phyloP scores from a whole-genome alignment of 1,140 invertebrate species.

The Zaprionus davidi region DNA sequence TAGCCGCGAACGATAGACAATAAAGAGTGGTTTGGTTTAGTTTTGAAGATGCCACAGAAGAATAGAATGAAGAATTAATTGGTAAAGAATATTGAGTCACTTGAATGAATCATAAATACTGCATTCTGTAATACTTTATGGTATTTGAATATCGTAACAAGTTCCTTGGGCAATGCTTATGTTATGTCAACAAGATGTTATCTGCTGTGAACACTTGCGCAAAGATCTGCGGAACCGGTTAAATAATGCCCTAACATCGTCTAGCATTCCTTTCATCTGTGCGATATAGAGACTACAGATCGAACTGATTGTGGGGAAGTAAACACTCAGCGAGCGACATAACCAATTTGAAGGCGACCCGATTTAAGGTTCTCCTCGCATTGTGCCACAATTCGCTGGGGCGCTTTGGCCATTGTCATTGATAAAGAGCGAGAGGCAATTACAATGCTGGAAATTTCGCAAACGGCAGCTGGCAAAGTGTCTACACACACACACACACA shows the following conservation, averaged over 20 bases:
- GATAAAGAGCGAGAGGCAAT: conserved; percentile 67
- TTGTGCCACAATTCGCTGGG: conserved; percentile 38
- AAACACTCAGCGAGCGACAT: conserved; percentile 22
- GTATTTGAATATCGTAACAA: background rate
- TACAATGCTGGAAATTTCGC: conserved; percentile 64
- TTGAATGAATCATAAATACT: background rate
- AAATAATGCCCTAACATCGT: background rate
- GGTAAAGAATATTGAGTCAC: background rate
- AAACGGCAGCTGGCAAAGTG: conserved; percentile 59
- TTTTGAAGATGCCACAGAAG: background rate
- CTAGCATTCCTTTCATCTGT: conserved; percentile 1
- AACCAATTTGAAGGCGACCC: background rate
- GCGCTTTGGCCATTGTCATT: conserved; percentile 43
- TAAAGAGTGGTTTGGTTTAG: background rate
- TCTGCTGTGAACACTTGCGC: background rate
- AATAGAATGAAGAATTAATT: background rate
- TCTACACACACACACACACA: conserved; percentile 58
- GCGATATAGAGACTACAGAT: conserved; percentile 13
- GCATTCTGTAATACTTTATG: background rate
- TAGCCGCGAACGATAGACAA: background rate
- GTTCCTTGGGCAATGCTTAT: background rate
- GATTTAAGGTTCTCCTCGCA: conserved; percentile 56
- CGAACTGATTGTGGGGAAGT: conserved; percentile 9
- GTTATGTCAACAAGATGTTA: background rate
- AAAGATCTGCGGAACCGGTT: conserved; percentile 1